These are phyloP conservation scores for Eunapius fragilis DNA, from an alignment of 37 sponge, comb jelly and placozoan species.

Conservation along the genomic window DNA sequence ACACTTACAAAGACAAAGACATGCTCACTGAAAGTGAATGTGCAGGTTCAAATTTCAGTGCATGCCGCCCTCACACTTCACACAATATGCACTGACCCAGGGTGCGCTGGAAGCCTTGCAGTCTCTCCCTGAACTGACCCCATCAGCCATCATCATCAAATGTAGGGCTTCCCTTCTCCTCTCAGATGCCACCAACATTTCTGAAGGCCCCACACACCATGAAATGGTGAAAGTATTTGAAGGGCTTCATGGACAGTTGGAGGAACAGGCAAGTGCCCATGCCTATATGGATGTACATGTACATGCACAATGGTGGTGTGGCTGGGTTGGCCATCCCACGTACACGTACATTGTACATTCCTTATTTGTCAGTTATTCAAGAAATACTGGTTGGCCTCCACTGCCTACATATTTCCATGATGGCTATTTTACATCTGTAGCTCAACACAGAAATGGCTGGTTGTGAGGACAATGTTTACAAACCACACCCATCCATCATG, in stretches of 20 bases:
- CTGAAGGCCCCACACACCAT: not conserved
- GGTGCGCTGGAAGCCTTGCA: constrained; percentile 18
- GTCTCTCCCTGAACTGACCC: constrained; percentile 13
- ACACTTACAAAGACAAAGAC: not conserved
- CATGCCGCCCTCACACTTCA: too few species aligned
- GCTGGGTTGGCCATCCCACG: too few species aligned
- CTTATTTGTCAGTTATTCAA: too few species aligned
- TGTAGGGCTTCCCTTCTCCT: constrained; percentile 31
- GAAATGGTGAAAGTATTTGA: constrained; percentile 25
- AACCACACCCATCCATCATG: constrained; percentile 27
- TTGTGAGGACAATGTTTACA: constrained; percentile 9
- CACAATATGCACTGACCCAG: not conserved
- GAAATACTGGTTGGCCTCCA: too few species aligned
- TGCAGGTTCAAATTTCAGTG: too few species aligned
- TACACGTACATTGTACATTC: too few species aligned
- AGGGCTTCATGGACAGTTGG: constrained; percentile 10
- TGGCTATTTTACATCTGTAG: not conserved
- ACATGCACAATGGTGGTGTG: too few species aligned
- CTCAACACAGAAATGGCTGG: not conserved
- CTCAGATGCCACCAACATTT: constrained; percentile 32
- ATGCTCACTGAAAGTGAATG: too few species aligned
- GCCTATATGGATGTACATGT: too few species aligned
- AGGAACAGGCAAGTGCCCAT: constrained; percentile 38
- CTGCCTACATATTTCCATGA: not conserved
- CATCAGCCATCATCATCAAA: not conserved